These are phyloP conservation scores for Macroramphosus scolopax DNA, from an alignment of 2,797 vertebrate genomes.

Conservation along the genomic window DNA sequence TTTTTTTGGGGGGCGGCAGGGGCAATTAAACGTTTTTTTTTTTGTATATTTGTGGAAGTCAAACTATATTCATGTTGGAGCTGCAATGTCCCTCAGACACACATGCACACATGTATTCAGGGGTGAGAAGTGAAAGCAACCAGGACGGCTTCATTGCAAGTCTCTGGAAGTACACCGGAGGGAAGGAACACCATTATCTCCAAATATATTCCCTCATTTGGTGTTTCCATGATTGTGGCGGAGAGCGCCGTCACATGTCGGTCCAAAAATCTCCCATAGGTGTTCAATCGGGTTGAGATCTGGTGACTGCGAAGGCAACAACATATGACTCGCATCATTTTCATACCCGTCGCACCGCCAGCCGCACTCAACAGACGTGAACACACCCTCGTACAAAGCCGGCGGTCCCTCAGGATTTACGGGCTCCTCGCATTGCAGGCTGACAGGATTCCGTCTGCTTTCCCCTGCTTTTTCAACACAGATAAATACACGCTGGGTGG, in stretches of 20 bases:
- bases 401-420: constrained; percentile 70
- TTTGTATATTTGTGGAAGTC: constrained; percentile 57
- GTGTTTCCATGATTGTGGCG: too few species aligned
- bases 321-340: constrained; percentile 2
- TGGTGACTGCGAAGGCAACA: not conserved
- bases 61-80: constrained; percentile 66
- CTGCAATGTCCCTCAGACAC: constrained; percentile 49
- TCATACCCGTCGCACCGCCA: not conserved
- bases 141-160: too few species aligned
- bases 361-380: constrained; percentile 20
- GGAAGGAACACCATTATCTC: too few species aligned
- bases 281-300: not conserved
- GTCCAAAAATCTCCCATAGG: too few species aligned
- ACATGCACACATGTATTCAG: not conserved
- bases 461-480: constrained; percentile 74
- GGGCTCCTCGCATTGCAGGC: constrained; percentile 64
- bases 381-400: constrained; percentile 55
- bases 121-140: too few species aligned
- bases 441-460: constrained; percentile 67
- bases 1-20: too few species aligned
- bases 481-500: constrained; percentile 80
- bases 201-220: too few species aligned
- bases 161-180: too few species aligned
- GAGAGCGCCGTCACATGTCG: too few species aligned
- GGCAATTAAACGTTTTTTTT: constrained; percentile 67